Conservation (phyloP, 2,888 invertebrate genomes). For the Caradrina kadenii region DNA sequence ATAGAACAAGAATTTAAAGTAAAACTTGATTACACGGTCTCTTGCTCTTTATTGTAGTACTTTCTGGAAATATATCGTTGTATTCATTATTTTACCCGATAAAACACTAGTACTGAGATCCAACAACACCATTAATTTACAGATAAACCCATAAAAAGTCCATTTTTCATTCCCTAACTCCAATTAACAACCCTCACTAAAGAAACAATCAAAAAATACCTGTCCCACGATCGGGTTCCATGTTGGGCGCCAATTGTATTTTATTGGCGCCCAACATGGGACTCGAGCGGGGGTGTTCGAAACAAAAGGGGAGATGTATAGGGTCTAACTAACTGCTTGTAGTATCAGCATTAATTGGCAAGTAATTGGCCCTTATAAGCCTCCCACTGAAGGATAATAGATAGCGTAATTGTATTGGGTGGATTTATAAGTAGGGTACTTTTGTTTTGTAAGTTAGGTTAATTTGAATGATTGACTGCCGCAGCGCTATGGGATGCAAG, state of each 20-base stretch:
- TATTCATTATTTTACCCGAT: not conserved
- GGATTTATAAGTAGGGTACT: slow-evolving; percentile 15
- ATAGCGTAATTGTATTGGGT: slow-evolving; percentile 56
- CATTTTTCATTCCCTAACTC: slow-evolving; percentile 8
- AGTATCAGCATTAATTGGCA: slow-evolving; percentile 64
- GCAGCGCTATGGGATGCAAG: not conserved
- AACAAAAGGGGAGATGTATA: slow-evolving; percentile 50
- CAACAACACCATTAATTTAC: not conserved
- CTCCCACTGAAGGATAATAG: slow-evolving; percentile 54
- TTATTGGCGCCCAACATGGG: slow-evolving; percentile 44
- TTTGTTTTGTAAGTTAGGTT: slow-evolving; percentile 11
- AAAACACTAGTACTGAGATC: not conserved
- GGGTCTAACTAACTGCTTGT: slow-evolving; percentile 60
- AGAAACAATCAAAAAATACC: slow-evolving; percentile 54
- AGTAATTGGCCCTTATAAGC: slow-evolving; percentile 61
- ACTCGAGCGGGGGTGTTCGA: slow-evolving; percentile 5
- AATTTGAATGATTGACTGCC: not conserved
- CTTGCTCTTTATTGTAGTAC: not conserved
- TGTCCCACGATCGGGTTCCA: slow-evolving; percentile 37
- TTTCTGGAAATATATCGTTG: not conserved
- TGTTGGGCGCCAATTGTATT: slow-evolving; percentile 47
- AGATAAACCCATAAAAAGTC: slow-evolving; percentile 13
- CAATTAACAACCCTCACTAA: slow-evolving; percentile 39
- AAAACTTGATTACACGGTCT: not conserved
- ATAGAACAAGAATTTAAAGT: no score